Evolutionary conservation across 1,140 invertebrate genomes (phyloP).

Genomic region (Meloidogyne floridensis): DNA sequence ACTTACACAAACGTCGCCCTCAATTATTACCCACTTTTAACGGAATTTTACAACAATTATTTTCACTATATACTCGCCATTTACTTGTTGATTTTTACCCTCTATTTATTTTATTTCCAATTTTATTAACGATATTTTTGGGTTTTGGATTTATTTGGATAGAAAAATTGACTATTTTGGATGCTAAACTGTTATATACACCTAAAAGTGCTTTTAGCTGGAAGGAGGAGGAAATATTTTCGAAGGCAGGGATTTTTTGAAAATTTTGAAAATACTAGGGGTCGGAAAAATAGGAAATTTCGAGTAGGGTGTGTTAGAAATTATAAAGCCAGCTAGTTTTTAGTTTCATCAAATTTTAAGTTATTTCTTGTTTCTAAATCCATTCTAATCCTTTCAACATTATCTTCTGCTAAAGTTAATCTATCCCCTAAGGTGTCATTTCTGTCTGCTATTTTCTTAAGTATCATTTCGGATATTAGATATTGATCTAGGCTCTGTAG

Average conservation of each 20-base stretch:
- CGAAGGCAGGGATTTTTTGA: not conserved
- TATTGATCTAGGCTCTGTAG: too few species aligned
- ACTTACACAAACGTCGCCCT: slow-evolving; percentile 27
- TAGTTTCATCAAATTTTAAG: too few species aligned
- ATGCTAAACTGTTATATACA: slow-evolving; percentile 61
- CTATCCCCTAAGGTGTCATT: too few species aligned
- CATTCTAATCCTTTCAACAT: too few species aligned
- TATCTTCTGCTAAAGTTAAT: too few species aligned
- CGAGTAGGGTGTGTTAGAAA: too few species aligned
- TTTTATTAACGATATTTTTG: slow-evolving; percentile 55
- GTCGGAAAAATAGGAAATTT: not conserved
- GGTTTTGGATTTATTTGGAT: slow-evolving; percentile 60
- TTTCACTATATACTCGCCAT: slow-evolving; percentile 55
- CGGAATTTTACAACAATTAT: slow-evolving; percentile 49
- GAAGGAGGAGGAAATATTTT: slow-evolving; percentile 41
- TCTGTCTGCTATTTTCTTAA: too few species aligned
- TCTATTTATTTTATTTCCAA: slow-evolving; percentile 55
- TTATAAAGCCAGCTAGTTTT: too few species aligned
- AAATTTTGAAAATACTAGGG: slow-evolving; percentile 3
- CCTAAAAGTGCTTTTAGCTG: slow-evolving; percentile 59
- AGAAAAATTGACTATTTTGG: slow-evolving; percentile 59
- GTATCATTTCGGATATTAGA: too few species aligned
- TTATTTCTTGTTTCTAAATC: too few species aligned
- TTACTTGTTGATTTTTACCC: slow-evolving; percentile 63
- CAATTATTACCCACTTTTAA: slow-evolving; percentile 60